Conservation (phyloP, 2,113 vertebrate species). For the Panthera tigris region DNA sequence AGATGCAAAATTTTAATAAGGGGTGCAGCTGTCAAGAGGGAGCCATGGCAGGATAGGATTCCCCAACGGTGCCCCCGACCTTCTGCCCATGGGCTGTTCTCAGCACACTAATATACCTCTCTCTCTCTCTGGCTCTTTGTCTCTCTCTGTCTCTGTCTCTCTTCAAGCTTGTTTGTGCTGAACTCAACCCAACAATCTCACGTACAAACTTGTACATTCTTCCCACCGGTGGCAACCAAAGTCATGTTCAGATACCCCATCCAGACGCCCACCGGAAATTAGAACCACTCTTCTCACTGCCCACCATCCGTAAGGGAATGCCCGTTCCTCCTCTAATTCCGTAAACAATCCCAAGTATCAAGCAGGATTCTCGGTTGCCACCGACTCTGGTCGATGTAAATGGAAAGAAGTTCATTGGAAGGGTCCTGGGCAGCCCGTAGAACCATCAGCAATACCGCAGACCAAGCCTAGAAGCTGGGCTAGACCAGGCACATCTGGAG, state of each 20-base stretch:
- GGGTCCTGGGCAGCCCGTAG: accelerated
- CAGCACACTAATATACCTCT: accelerated
- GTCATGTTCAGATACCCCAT: neutral
- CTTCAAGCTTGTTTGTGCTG: neutral
- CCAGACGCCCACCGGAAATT: neutral
- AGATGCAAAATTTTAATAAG: no score
- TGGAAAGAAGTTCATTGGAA: neutral
- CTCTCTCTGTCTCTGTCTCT: neutral
- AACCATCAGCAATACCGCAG: neutral
- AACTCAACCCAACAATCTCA: neutral
- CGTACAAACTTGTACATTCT: neutral
- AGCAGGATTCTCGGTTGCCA: neutral
- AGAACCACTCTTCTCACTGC: neutral
- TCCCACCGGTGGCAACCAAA: neutral
- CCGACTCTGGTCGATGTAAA: neutral
- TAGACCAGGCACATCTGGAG: neutral
- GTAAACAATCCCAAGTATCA: accelerated
- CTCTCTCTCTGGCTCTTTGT: neutral
- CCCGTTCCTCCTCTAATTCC: neutral
- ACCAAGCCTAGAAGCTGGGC: neutral
- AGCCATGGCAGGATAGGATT: neutral
- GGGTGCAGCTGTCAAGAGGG: neutral
- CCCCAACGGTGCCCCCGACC: neutral
- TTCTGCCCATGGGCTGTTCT: neutral
- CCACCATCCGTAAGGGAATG: no score